Base-by-base conservation (phyloP, 2,113 vertebrate genomes). In the Odocoileus virginianus region DNA sequence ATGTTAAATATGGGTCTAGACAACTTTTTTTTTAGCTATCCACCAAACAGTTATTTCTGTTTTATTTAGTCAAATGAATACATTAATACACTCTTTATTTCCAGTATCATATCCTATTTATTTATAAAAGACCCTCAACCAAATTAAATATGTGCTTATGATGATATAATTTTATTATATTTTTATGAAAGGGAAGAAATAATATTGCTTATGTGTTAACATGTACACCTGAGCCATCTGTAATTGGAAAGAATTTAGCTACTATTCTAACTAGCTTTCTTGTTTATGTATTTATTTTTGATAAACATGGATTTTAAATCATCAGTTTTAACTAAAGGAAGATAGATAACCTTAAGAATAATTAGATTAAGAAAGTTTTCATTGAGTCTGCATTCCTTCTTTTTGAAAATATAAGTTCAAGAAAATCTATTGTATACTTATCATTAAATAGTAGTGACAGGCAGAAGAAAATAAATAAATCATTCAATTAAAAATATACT, bases 81-180 rank as follows among this genome's bases (percentile, higher is more conserved):
- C 43, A 91, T 50, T 81, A 52, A 76, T 40, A 16, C 86, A 36
- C 25, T 81, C 40, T 89, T 95, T 92, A 92, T 82, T 96, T 74
- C 23, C 47, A 82, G 58, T 54, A 91, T 9, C 94, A 86, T 82
- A 92, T 89, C 4, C 21, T 81, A 94, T 81, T 79, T 96, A 84
- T 91, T 79, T 89, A 94, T 21, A 94, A 89, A 10, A 85, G 55
- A 91, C 58, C 52, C 36, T 76, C 33, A 58, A 74, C 36, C 45
- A 74, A 91, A 85, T 94, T 89, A 87, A 96, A 94, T 94, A 82
- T 84, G 40, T 94, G 50, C 36, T 91, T 93, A 79, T 74, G 36
- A 88, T 93, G 45, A 91, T 74, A 74, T n/a, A 61, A 64, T 60
- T 87, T 93, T 67, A 91, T 64, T 83, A 78, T 36, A 57, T 61